Conservation (phyloP, 1,140 invertebrate species). For the Diachasmimorpha longicaudata region DNA sequence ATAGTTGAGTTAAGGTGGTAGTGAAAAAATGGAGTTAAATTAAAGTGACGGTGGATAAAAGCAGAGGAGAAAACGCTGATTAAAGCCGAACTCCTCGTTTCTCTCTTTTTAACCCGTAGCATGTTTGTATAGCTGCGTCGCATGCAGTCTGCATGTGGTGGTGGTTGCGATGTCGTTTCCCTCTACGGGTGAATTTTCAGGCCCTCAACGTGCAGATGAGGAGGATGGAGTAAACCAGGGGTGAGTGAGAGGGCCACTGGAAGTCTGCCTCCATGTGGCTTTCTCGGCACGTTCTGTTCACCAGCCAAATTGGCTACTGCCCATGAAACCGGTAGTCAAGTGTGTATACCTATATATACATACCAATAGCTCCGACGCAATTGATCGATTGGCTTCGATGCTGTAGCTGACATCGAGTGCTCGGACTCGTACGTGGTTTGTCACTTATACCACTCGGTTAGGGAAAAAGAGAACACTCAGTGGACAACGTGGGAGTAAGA, state of each 20-base stretch:
- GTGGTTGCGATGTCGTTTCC: neutral
- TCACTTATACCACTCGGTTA: neutral
- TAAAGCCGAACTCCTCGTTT: slow-evolving; percentile 20
- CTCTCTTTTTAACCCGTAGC: neutral
- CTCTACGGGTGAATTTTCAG: neutral
- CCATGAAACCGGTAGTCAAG: neutral
- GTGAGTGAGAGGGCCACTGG: neutral
- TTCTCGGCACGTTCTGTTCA: slow-evolving; percentile 13
- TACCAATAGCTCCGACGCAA: neutral
- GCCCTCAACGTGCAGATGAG: neutral
- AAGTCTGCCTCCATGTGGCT: slow-evolving; percentile 4
- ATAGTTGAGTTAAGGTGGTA: neutral
- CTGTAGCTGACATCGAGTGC: neutral
- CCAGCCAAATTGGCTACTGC: slow-evolving; percentile 17
- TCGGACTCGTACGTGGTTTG: neutral
- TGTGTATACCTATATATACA: neutral
- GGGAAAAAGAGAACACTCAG: neutral
- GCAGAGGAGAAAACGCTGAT: slow-evolving; percentile 18
- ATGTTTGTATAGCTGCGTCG: neutral
- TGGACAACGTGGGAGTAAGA: neutral
- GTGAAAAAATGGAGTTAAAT: neutral
- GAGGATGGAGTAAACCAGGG: too few species aligned
- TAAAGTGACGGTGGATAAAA: neutral
- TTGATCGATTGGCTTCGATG: slow-evolving; percentile 4
- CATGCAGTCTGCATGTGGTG: neutral